Conservation (phyloP, 2,797 vertebrate genomes). For the Neostethus bicornis region DNA sequence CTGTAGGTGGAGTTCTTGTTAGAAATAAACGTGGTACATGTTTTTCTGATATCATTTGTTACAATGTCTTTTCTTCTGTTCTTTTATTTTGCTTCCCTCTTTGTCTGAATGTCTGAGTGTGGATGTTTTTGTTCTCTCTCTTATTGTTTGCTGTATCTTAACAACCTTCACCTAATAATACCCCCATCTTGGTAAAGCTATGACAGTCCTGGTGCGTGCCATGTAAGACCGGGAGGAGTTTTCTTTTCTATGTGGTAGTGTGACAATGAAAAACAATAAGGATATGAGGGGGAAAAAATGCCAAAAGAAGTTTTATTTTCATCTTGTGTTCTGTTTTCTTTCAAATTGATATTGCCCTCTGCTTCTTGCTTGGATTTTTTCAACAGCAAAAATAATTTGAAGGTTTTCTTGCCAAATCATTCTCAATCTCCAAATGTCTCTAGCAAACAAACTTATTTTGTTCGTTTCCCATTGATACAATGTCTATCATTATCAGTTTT, state of each 20-base stretch:
- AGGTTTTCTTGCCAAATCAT: not conserved
- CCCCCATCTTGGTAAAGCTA: conserved; percentile 34
- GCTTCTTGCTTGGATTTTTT: no score
- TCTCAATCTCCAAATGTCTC: not conserved
- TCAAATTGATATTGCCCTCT: no score
- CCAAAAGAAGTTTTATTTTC: no score
- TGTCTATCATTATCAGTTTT: no score
- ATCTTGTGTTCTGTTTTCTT: no score
- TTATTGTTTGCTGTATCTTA: conserved; percentile 30
- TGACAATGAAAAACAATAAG: conserved; percentile 25
- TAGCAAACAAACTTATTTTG: no score
- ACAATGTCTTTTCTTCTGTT: conserved; percentile 10
- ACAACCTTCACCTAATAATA: conserved; percentile 39
- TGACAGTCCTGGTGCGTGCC: conserved; percentile 30
- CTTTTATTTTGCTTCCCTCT: conserved; percentile 16
- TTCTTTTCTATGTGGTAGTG: conserved; percentile 21
- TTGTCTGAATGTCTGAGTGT: conserved; percentile 16
- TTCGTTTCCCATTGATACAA: no score
- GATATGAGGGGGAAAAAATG: no score
- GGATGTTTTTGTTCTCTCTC: conserved; percentile 5
- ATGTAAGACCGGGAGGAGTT: conserved; percentile 41
- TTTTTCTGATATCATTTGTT: conserved; percentile 21
- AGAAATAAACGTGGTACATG: not conserved
- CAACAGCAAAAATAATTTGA: no score
- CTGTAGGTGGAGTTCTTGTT: no score